These are phyloP conservation scores for Urocolius indicus DNA, from an alignment of 2,113 vertebrate species.

Conservation along the genomic window DNA sequence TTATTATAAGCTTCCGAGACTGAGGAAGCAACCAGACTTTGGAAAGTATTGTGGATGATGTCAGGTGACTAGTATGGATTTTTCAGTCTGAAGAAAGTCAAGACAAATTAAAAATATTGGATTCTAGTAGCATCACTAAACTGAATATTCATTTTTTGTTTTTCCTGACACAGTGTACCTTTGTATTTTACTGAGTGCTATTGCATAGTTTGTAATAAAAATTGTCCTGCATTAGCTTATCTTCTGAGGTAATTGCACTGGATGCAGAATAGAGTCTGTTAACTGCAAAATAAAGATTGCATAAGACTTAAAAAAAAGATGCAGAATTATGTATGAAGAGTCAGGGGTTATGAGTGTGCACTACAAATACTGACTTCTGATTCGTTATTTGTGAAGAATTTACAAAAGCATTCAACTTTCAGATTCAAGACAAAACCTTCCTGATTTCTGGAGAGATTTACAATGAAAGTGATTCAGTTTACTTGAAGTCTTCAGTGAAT, in stretches of 20 bases:
- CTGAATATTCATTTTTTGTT: neutral
- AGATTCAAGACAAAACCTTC: conserved; percentile 85
- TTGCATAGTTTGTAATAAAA: neutral
- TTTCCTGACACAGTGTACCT: neutral
- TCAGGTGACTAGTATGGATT: neutral
- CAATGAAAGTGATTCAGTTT: conserved; percentile 77
- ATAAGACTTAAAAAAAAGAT: neutral
- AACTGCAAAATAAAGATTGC: neutral
- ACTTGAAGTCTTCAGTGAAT: conserved; percentile 86
- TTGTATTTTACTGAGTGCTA: neutral
- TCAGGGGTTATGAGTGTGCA: neutral
- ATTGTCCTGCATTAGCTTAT: neutral
- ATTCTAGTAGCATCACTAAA: neutral
- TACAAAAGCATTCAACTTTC: conserved; percentile 43
- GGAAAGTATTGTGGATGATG: neutral
- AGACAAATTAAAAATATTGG: neutral
- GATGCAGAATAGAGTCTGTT: neutral
- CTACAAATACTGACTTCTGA: neutral
- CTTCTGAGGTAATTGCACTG: neutral
- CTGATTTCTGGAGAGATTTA: conserved; percentile 83
- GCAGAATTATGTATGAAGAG: neutral
- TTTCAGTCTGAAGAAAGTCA: neutral
- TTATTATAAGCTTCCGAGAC: neutral
- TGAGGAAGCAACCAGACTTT: neutral
- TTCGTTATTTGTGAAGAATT: neutral